phyloP scores from a whole-genome alignment of 2,888 invertebrate species.

The Apodemia zela region DNA sequence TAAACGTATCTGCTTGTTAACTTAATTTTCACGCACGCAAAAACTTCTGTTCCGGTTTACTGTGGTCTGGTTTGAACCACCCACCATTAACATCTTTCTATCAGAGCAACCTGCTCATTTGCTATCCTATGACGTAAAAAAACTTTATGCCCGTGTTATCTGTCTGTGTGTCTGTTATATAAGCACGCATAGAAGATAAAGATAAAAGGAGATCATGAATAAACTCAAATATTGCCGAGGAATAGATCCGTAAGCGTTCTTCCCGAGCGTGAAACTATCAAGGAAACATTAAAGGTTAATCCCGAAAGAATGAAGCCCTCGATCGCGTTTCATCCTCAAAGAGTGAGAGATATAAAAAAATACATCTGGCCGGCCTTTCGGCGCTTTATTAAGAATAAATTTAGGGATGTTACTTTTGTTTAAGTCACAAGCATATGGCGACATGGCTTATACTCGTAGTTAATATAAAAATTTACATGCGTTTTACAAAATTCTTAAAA shows the following conservation, averaged over 20 bases:
- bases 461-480: too few relatives aligned
- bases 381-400: constrained; percentile 80
- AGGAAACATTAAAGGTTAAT: constrained; percentile 34
- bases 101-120: too few relatives aligned
- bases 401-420: constrained; percentile 54
- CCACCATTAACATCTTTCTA: too few relatives aligned
- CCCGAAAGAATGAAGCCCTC: constrained; percentile 55
- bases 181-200: not conserved
- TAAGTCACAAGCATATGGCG: too few relatives aligned
- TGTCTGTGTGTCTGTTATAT: not conserved
- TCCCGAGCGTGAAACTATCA: constrained; percentile 25
- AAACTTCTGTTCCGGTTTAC: too few relatives aligned
- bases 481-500: too few relatives aligned
- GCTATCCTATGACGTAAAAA: too few relatives aligned
- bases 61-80: too few relatives aligned
- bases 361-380: constrained; percentile 62
- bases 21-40: too few relatives aligned
- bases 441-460: too few relatives aligned
- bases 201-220: not conserved
- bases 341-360: constrained; percentile 74
- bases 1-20: too few relatives aligned
- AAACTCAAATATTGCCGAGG: constrained; percentile 15
- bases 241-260: constrained; percentile 38
- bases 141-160: too few relatives aligned
- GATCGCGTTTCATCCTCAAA: constrained; percentile 56